These are phyloP conservation scores for Stratiomys singularior DNA, from an alignment of 2,888 invertebrate genomes.

Conservation along the genomic window DNA sequence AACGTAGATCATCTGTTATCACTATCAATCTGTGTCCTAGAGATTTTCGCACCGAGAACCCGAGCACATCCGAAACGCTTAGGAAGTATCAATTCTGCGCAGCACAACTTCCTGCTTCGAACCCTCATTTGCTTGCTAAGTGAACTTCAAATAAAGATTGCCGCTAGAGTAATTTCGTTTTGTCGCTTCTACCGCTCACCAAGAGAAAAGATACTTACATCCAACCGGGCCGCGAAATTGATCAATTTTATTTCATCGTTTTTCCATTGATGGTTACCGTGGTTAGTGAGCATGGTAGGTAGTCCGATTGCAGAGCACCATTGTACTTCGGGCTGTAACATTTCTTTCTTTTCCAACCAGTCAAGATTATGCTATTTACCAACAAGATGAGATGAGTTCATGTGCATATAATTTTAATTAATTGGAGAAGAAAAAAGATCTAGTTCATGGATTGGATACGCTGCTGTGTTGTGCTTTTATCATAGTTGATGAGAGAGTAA, in stretches of 20 bases:
- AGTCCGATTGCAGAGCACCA: background rate
- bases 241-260: background rate
- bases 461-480: background rate
- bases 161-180: too few relatives aligned
- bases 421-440: conserved; percentile 35
- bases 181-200: too few relatives aligned
- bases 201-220: background rate
- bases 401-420: conserved; percentile 37
- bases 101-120: too few relatives aligned
- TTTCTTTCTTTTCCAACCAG: background rate
- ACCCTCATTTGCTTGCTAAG: too few relatives aligned
- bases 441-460: conserved; percentile 27
- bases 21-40: too few relatives aligned
- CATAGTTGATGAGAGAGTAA: background rate
- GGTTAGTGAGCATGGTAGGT: conserved; percentile 8
- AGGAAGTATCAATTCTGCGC: too few relatives aligned
- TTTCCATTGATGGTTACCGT: background rate
- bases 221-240: background rate
- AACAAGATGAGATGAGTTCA: conserved; percentile 8
- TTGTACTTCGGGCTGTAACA: background rate
- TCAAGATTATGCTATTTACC: conserved; percentile 9
- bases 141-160: too few relatives aligned
- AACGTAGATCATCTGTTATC: too few relatives aligned
- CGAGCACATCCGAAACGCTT: too few relatives aligned
- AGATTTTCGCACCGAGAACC: too few relatives aligned